Evolutionary conservation across 2,888 invertebrate species (phyloP), one percentile per base, ranked within the genome.

Genomic region (Trissoscelio sp.): DNA sequence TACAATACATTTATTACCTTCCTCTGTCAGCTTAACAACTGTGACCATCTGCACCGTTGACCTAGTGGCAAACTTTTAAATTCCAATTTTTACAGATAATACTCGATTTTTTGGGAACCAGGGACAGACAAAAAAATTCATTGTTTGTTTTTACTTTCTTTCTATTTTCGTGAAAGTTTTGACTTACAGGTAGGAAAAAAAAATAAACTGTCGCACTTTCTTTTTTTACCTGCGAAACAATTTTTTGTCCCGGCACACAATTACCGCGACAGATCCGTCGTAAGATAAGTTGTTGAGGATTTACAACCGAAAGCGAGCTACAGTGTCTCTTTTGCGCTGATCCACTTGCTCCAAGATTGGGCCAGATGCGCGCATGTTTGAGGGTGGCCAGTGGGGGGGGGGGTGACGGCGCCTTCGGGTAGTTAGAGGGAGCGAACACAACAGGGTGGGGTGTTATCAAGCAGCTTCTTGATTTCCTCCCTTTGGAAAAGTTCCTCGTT

Each of bases 371-470:
- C 81, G 79, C 70, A 75, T 87, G 87, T 89, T 89, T 89, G 89
- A 89, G 84, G 87, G 81, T 81, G 74, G 66, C 86, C 85, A 86
- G 87, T 87, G 84, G 87, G 87, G 86, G 86, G 86, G 82, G 80
- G 83, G 84, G 83, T 82, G 79, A 82, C 82, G 62, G 55, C 79
- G 87, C 87, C 89, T 89, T 87, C 87, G 86, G 90, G 90, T 90
- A 91, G 91, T 91, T 91, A 91, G 91, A 90, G 91, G 91, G 91
- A 88, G 89, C 86, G 87, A 87, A 85, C 57, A 64, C 74, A 81
- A 79, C 82, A 62, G 79, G 77, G 75, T 79, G 84, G 83, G 57
- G 83, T 85, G 84, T 87, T 90, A 89, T 90, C 88, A 88, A 79
- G 67, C 75, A 84, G 84, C 83, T 78, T 84, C 85, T 85, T 84